Conservation (phyloP, 2,888 invertebrate genomes). For the Amaurobius ferox region DNA sequence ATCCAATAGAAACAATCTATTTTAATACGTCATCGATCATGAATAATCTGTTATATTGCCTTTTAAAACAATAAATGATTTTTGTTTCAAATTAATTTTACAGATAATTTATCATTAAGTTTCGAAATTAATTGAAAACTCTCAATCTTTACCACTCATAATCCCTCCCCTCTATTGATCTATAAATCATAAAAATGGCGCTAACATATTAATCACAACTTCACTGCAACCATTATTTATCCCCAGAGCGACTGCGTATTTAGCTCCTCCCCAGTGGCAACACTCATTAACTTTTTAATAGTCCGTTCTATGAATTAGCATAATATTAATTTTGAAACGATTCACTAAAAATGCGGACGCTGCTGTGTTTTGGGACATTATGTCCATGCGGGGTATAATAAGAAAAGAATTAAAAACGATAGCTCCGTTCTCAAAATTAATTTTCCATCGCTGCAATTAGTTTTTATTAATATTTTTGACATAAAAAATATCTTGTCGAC, state of each 20-base stretch:
- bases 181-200: neutral
- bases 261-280: neutral
- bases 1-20: too few species aligned
- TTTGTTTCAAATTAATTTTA: neutral
- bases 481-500: conserved; percentile 30
- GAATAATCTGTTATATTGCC: too few species aligned
- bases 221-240: neutral
- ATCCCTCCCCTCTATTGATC: neutral
- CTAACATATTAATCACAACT: conserved; percentile 10
- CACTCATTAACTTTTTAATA: conserved; percentile 8
- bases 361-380: neutral
- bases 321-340: conserved; percentile 11
- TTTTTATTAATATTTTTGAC: conserved; percentile 45
- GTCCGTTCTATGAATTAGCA: neutral
- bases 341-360: neutral
- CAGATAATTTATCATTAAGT: neutral
- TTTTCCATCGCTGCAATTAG: conserved; percentile 58
- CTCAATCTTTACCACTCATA: conserved; percentile 1
- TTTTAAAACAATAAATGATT: neutral
- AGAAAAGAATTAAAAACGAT: conserved; percentile 17
- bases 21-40: too few species aligned
- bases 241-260: neutral
- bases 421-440: conserved; percentile 27
- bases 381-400: conserved; percentile 9
- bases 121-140: neutral